Base-by-base conservation (phyloP, 2,888 invertebrate species). In the Agrochola macilenta region DNA sequence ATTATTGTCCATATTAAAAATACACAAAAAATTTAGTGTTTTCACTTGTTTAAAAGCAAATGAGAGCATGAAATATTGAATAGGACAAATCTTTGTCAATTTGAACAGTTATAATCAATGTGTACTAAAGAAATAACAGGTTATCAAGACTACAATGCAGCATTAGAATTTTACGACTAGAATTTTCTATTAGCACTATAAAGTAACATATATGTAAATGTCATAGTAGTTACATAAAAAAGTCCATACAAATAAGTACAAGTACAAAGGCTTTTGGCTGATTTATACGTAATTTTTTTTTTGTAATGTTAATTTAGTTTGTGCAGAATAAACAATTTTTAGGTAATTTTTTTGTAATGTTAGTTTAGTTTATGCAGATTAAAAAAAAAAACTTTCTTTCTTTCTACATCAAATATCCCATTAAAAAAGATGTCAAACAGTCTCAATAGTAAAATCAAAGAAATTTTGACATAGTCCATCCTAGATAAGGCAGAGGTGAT, bases 11-110 rank as follows among this genome's bases (percentile, higher is more conserved):
- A 26, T 49, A 8, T 20, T 14, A 14, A 20, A 20, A 46, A 0
- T 12, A 30, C 23, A 49, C 52, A 68, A 49, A 30, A 68, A 17
- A 1, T 46, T 2, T 3, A 3, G 12, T n/a, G 5, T 68, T 35
- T 57, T 46, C 8, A n/a, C 17, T 12, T 58, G 23, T 1, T 35
- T 26, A 54, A 7, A n/a, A 30, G 23, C 23, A 52, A 52, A 68
- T 17, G 5, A 49, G 7, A 46, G 20, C 9, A 26, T 23, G 23
- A 8, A 20, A 52, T 52, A 8, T 52, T 52, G 26, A 39, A 74
- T 23, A 17, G 12, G 2, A 60, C 20, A 78, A 78, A 78, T 79
- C n/a, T 52, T 43, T 69, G n/a, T 77, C 39, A 60, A n/a, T 61
- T 46, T 54, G 3, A 60, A 69, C 20, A 49, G 20, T 49, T 20